Conservation (phyloP, 2,888 invertebrate species). For the Cheiracanthium punctorium region DNA sequence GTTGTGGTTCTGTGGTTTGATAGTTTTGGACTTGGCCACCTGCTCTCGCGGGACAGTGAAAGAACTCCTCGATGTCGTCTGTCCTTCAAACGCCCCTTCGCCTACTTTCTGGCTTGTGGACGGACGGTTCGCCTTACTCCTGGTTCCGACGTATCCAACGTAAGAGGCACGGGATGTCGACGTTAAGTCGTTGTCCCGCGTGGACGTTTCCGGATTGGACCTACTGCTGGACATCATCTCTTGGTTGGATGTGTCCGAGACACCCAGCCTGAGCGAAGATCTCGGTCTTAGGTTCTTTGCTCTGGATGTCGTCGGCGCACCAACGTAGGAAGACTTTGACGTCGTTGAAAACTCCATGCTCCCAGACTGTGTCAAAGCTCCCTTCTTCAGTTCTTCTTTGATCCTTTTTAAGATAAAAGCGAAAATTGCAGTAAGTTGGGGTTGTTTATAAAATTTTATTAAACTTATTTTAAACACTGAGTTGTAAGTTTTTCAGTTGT, state of each 20-base stretch:
- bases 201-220: conserved; percentile 36
- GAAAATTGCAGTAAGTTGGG: neutral
- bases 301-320: neutral
- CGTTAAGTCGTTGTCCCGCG: neutral
- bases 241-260: neutral
- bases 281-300: conserved; percentile 41
- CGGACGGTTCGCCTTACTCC: conserved; percentile 36
- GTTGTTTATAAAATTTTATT: neutral
- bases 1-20: conserved; percentile 40
- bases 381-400: conserved; percentile 50
- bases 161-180: conserved; percentile 40
- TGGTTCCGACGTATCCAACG: conserved; percentile 2
- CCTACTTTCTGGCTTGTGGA: conserved; percentile 60
- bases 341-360: conserved; percentile 71
- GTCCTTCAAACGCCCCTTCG: conserved; percentile 47
- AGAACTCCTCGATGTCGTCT: conserved; percentile 31
- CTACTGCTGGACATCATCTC: conserved; percentile 30
- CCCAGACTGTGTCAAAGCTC: conserved; percentile 63
- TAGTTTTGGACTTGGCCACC: neutral
- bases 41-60: conserved; percentile 22
- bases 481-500: too few species aligned
- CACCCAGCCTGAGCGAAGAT: conserved; percentile 43
- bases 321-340: conserved; percentile 19
- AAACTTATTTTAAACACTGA: neutral
- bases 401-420: conserved; percentile 6